Evolutionary conservation across 2,113 vertebrate species (phyloP), one percentile per base, ranked within the genome.

Genomic region (Irena cyanogastra): DNA sequence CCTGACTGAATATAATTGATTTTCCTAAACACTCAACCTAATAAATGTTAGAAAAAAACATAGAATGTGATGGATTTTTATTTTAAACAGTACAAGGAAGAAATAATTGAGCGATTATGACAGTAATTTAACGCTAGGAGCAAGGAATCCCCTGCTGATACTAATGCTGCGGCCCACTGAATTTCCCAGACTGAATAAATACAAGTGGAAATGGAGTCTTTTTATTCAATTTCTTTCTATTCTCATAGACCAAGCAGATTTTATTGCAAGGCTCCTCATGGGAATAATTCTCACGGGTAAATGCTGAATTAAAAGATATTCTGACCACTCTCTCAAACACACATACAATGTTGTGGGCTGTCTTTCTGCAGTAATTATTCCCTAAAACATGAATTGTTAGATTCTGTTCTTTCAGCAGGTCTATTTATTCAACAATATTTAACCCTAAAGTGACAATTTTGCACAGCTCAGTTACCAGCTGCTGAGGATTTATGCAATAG

Each of bases 1-100:
- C 98, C 97, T 98, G 97, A 95, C 98, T 98, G 98, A 97, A 98
- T 98, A 95, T 98, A 98, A 98, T 98, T 98, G 98, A 98, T 98
- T 98, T 98, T 98, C 98, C 98, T 98, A 98, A 98, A 98, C 98
- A 98, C 98, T 98, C 98, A 98, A 98, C 98, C 98, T 98, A 98
- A 98, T 98, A 98, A 98, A 98, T 97, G 98, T 98, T 97, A 90
- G 96, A 89, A 89, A 98, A 97, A 98, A 98, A 98, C 96, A 97
- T 53, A 97, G 97, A 98, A 98, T 98, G 98, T 98, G 98, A 98
- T 98, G 98, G 98, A 98, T 98, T 98, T 98, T 98, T 98, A 98
- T 98, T 98, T 98, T 98, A 98, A 98, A 98, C 98, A 98, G 98
- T 98, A 98, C 98, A 98, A 98, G 98, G 97, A 98, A 98, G 98